Base-by-base conservation (phyloP, 35 echinoderm and acorn worm genomes). In the Anneissia japonica region DNA sequence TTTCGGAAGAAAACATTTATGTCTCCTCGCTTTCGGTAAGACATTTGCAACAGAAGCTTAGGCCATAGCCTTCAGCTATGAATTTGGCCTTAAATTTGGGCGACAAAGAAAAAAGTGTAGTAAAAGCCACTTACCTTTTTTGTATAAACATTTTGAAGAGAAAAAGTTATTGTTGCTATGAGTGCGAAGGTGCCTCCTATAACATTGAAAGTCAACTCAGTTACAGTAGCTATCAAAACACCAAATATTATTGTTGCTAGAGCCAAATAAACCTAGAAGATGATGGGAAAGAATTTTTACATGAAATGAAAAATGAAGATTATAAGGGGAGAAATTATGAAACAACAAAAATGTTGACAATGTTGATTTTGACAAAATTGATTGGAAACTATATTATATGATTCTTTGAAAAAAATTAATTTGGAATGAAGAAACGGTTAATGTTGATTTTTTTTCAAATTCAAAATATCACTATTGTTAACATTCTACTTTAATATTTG, bases 81-180 rank as follows among this genome's bases (percentile, higher is more conserved):
- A n/a, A n/a, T n/a, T n/a, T n/a, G n/a, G n/a, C n/a, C n/a, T 14
- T 14, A 12, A 64, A 12, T 64, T n/a, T 14, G 12, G 51, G 12
- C n/a, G 12, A n/a, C n/a, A 64, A n/a, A 64, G n/a, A 40, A 45
- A 12, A 77, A 77, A 41, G 14, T 17, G 35, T 30, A 36, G 0
- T 31, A 41, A 29, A 72, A 39, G 16, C 26, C 19, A 83, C 92
- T 94, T 64, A 99, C 96, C 92, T 99, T 99, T 92, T 99, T 99
- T 4, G 96, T 91, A 56, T 94, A 99, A 76, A 99, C 92, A 83
- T 99, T 99, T 84, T 99, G 96, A 31, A 99, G 83, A 36, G 96
- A 92, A 84, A 99, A 91, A 51, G 96, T 93, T 30, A 99, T 87
- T 0, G 96, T 99, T 31, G 96, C 89, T 36, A 83, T 77, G 0